phyloP scores from a whole-genome alignment of 2,888 invertebrate species.

The Alloscopus bannaensis region DNA sequence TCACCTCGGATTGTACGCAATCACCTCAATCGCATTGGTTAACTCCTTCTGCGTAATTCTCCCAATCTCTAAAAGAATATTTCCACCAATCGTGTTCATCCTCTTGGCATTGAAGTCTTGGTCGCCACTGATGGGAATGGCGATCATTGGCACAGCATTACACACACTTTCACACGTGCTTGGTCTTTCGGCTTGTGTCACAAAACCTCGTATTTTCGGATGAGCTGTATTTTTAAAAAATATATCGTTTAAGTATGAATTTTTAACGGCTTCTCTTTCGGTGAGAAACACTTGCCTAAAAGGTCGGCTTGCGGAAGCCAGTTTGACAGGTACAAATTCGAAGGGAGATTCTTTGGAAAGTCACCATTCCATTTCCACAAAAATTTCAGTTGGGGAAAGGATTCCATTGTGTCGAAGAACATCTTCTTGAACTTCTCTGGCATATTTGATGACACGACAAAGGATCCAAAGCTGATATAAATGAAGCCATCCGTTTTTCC shows the following conservation, averaged over 20 bases:
- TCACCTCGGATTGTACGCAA: slow-evolving; percentile 45
- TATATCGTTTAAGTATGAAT: background rate
- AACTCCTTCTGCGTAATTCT: slow-evolving; percentile 18
- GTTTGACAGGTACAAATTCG: slow-evolving; percentile 67
- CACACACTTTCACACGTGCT: slow-evolving; percentile 26
- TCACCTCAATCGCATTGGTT: slow-evolving; percentile 24
- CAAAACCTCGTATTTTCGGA: slow-evolving; percentile 25
- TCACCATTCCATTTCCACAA: slow-evolving; percentile 72
- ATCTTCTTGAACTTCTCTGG: slow-evolving; percentile 43
- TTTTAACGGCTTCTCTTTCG: background rate
- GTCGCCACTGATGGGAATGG: slow-evolving; percentile 56
- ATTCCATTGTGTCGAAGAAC: slow-evolving; percentile 54
- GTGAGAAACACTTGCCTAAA: slow-evolving; percentile 53
- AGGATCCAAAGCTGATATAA: slow-evolving; percentile 65
- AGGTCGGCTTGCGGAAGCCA: slow-evolving; percentile 73
- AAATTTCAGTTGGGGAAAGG: slow-evolving; percentile 54
- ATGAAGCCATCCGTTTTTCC: slow-evolving; percentile 60
- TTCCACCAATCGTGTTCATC: slow-evolving; percentile 36
- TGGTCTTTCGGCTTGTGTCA: slow-evolving; percentile 41
- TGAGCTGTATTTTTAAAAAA: slow-evolving; percentile 25
- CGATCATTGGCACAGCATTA: slow-evolving; percentile 47
- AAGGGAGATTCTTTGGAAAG: slow-evolving; percentile 55
- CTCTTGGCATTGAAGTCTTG: slow-evolving; percentile 59
- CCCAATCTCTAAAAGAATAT: slow-evolving; percentile 50
- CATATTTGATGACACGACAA: slow-evolving; percentile 20